Conservation (phyloP, 2,797 vertebrate species). For the Sphenopsis melanotis region DNA sequence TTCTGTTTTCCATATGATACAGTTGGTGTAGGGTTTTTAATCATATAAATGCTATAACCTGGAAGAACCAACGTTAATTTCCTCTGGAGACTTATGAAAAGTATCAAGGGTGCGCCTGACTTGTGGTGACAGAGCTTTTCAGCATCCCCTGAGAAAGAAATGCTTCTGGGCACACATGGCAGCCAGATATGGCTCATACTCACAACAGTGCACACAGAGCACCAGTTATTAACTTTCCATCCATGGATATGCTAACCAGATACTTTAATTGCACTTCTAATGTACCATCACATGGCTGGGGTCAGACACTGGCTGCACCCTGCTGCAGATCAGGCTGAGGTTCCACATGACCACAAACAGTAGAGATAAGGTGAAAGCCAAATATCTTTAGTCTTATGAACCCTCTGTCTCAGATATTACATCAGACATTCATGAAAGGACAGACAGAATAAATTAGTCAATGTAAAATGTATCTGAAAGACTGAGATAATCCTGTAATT, state of each 20-base stretch:
- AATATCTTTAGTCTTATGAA: conserved; percentile 9
- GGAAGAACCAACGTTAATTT: conserved; percentile 59
- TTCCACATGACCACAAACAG: neutral
- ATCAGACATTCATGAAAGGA: conserved; percentile 9
- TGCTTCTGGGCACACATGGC: conserved; percentile 68
- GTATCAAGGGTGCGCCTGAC: conserved; percentile 52
- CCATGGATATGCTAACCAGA: conserved; percentile 14
- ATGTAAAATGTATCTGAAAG: neutral
- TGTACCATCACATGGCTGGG: conserved; percentile 19
- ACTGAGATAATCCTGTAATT: conserved; percentile 36
- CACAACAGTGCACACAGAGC: fast-evolving
- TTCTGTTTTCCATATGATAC: conserved; percentile 20
- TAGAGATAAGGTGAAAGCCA: conserved; percentile 21
- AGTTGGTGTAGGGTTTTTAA: conserved; percentile 5
- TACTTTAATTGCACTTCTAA: conserved; percentile 25
- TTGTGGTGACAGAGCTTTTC: conserved; percentile 72
- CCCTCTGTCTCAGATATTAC: neutral
- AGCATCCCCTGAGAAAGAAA: conserved; percentile 34
- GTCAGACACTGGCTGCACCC: neutral
- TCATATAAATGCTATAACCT: conserved; percentile 18
- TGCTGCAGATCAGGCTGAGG: conserved; percentile 14
- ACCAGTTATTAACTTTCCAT: conserved; percentile 18
- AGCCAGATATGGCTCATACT: neutral
- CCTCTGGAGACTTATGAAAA: conserved; percentile 63
- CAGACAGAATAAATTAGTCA: conserved; percentile 41